Percentiles rank a stretch among this genome's conserved stretches.
These are phyloP conservation scores for Sphecodes monilicornis DNA, from an alignment of 2,888 invertebrate species.

Conservation along the genomic window DNA sequence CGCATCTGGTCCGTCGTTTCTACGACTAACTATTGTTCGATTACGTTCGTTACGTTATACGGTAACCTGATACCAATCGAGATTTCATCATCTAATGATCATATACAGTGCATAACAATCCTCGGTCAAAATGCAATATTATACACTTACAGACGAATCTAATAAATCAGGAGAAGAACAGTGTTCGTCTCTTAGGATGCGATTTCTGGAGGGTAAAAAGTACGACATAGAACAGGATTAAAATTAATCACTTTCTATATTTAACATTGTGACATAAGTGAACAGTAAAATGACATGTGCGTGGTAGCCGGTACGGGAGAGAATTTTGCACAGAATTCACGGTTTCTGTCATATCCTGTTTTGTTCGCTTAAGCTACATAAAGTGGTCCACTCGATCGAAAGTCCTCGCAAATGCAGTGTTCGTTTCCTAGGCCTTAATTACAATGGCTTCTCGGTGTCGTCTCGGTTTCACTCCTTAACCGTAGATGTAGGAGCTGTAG, in stretches of 20 bases:
- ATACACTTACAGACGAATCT: neutral
- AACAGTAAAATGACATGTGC: neutral
- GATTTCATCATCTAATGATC: neutral
- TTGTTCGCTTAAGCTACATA: slow-evolving; percentile 16
- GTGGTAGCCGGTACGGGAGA: no score
- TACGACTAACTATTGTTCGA: neutral
- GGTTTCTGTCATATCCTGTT: neutral
- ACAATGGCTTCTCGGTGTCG: neutral
- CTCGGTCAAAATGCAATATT: neutral
- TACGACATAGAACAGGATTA: neutral
- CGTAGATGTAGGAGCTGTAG: slow-evolving; percentile 65
- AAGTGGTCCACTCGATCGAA: neutral
- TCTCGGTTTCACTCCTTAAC: slow-evolving; percentile 37
- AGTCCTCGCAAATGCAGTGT: slow-evolving; percentile 39
- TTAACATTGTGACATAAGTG: slow-evolving; percentile 33
- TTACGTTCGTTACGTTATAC: neutral
- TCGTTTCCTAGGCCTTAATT: slow-evolving; percentile 28
- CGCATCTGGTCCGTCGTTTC: neutral
- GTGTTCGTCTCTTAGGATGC: neutral
- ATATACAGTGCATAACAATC: neutral
- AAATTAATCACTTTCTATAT: slow-evolving; percentile 42
- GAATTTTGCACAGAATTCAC: neutral
- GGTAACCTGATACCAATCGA: neutral
- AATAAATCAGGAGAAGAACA: neutral
- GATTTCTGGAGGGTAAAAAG: no score